Evolutionary conservation across 1,140 invertebrate genomes (phyloP).

Genomic region (Caerostris extrusa): DNA sequence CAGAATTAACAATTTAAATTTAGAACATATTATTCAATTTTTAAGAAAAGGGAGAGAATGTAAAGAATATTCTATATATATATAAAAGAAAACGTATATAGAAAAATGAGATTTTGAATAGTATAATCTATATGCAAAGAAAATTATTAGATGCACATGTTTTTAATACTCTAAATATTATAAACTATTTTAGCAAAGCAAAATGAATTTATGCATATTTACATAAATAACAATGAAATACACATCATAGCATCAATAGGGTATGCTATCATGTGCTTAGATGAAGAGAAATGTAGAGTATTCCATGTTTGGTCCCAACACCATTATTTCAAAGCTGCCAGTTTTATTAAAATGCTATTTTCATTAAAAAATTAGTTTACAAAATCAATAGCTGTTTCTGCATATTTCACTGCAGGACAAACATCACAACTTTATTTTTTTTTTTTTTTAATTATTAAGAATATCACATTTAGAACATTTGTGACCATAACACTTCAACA

Average conservation of each 20-base stretch:
- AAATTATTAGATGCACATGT: background rate
- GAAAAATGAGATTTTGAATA: conserved; percentile 5
- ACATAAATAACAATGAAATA: conserved; percentile 12
- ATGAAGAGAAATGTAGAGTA: background rate
- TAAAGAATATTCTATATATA: background rate
- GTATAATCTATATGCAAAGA: background rate
- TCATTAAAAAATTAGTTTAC: background rate
- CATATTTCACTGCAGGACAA: background rate
- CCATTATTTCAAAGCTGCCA: conserved; percentile 16
- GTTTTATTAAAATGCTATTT: background rate
- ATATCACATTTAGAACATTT: conserved; percentile 29
- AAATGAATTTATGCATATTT: conserved; percentile 7
- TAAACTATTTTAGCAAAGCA: background rate
- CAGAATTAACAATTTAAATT: background rate
- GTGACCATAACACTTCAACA: conserved; percentile 37
- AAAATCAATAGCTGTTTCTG: background rate
- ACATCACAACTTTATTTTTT: background rate
- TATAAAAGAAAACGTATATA: background rate
- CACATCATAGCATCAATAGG: background rate
- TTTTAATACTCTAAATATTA: background rate
- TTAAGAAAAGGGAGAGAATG: background rate
- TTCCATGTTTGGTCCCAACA: conserved; percentile 7
- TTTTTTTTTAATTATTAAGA: background rate
- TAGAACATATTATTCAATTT: background rate
- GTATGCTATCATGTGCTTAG: background rate